These are phyloP conservation scores for Drosophila sulfurigaster DNA, from an alignment of 1,140 invertebrate genomes.

Conservation along the genomic window DNA sequence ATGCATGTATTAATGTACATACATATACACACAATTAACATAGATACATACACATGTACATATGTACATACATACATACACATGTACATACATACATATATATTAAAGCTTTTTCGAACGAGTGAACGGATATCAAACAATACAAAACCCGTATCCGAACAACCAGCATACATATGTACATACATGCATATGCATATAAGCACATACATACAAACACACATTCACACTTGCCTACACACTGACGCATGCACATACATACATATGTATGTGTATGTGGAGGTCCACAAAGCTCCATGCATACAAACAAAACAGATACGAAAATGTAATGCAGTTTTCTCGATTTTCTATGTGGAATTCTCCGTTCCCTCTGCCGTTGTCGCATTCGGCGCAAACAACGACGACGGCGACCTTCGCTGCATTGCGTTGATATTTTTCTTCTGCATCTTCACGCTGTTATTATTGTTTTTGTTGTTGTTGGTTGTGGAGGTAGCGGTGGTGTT, in stretches of 20 bases:
- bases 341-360: slow-evolving; percentile 74
- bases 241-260: not conserved
- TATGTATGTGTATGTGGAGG: slow-evolving; percentile 5
- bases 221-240: not conserved
- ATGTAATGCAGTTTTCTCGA: slow-evolving; percentile 78
- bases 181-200: not conserved
- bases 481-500: slow-evolving; percentile 14
- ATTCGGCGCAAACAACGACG: slow-evolving; percentile 40
- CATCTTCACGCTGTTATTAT: slow-evolving; percentile 7
- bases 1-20: slow-evolving; percentile 14
- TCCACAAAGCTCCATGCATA: not conserved
- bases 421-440: slow-evolving; percentile 39
- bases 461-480: slow-evolving; percentile 21
- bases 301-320: slow-evolving; percentile 59
- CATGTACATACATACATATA: slow-evolving; percentile 2
- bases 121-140: slow-evolving; percentile 46
- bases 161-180: slow-evolving; percentile 20
- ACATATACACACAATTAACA: slow-evolving; percentile 14
- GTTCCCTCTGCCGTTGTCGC: slow-evolving; percentile 31
- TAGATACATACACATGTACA: not conserved
- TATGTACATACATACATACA: slow-evolving; percentile 20
- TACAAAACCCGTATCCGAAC: slow-evolving; percentile 32
- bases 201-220: slow-evolving; percentile 7
- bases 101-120: slow-evolving; percentile 45
- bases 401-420: slow-evolving; percentile 71